phyloP scores from a whole-genome alignment of 2,888 invertebrate genomes.

The Pristionchus maxplancki region DNA sequence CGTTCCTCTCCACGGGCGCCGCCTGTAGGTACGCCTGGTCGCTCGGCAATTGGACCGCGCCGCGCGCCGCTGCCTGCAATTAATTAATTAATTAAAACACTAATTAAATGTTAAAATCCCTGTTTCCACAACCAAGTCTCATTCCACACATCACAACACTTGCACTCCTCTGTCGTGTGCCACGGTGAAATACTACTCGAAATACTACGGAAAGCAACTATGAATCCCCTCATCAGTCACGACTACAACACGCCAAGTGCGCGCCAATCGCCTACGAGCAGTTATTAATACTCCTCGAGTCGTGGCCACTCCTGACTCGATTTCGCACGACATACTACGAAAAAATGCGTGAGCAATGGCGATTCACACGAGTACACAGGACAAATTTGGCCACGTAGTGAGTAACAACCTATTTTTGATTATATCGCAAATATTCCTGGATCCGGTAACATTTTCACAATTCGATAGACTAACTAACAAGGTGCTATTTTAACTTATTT shows the following conservation, averaged over 20 bases:
- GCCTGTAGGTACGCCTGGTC: conserved; percentile 43
- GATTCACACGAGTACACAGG: neutral
- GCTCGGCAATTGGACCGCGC: conserved; percentile 18
- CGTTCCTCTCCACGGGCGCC: neutral
- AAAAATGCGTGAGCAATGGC: neutral
- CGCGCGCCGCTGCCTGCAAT: conserved; percentile 19
- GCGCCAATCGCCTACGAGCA: no score
- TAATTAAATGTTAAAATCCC: neutral
- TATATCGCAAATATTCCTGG: no score
- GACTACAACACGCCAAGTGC: no score
- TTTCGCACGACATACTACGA: neutral
- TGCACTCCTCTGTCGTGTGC: no score
- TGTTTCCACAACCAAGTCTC: no score
- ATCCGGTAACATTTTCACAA: no score
- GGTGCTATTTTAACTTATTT: no score
- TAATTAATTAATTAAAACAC: neutral
- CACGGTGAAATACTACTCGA: neutral
- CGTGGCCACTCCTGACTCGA: neutral
- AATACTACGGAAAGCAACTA: neutral
- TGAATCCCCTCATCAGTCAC: neutral
- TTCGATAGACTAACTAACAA: no score
- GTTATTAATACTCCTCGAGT: neutral
- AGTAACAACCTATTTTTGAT: neutral
- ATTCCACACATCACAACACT: no score
- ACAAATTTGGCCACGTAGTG: neutral